Percentiles rank a stretch among this genome's conserved stretches.
Conservation (phyloP, 2,797 vertebrate species). For the Crenichthys baileyi region DNA sequence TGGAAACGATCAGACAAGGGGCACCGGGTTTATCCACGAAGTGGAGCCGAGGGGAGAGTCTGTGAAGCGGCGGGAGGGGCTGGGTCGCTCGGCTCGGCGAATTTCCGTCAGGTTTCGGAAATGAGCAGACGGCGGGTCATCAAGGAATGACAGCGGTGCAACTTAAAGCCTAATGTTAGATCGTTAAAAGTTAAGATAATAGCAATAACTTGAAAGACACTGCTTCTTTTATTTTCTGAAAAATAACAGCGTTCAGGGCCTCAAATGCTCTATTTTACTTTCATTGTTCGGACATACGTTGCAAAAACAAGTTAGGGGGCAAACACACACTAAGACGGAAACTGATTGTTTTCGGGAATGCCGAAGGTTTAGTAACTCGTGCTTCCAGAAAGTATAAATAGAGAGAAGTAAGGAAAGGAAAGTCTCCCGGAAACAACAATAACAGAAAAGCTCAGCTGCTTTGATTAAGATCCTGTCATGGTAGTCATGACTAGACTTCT, state of each 20-base stretch:
- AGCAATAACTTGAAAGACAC: not conserved
- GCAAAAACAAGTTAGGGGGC: not conserved
- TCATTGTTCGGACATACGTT: not conserved
- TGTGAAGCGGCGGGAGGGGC: slow-evolving; percentile 70
- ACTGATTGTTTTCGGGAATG: not conserved
- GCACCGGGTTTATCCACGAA: slow-evolving; percentile 84
- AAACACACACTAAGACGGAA: not conserved
- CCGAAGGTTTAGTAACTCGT: slow-evolving; percentile 7
- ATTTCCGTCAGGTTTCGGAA: slow-evolving; percentile 74
- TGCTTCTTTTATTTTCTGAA: not conserved
- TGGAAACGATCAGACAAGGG: slow-evolving; percentile 73
- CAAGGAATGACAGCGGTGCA: slow-evolving; percentile 40
- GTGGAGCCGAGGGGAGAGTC: slow-evolving; percentile 74
- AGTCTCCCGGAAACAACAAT: slow-evolving; percentile 29
- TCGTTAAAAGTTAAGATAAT: slow-evolving; percentile 1
- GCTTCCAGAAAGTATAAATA: not conserved
- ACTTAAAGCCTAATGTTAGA: slow-evolving; percentile 1
- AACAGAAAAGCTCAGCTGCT: slow-evolving; percentile 35
- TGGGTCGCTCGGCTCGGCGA: slow-evolving; percentile 75
- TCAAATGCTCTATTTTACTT: not conserved
- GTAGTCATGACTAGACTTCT: slow-evolving; percentile 8
- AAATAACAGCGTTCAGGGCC: not conserved
- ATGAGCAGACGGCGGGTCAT: slow-evolving; percentile 59
- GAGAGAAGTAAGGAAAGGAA: not conserved
- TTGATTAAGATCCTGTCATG: slow-evolving; percentile 9